Base-by-base conservation (phyloP, 92 coral and sea anemone genomes). In the Porites evermanni region DNA sequence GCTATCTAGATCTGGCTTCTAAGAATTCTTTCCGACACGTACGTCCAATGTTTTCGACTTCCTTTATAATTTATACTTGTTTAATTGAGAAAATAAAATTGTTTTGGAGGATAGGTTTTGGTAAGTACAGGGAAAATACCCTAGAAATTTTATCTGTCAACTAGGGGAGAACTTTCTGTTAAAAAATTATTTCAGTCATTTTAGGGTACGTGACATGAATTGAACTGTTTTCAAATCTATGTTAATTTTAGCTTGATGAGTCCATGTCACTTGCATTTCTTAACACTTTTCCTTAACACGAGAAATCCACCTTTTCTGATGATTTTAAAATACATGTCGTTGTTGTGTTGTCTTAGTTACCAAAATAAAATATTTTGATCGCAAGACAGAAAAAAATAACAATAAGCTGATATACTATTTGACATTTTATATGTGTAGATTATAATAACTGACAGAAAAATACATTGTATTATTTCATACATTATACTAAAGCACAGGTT, bases 21-120 rank as follows among this genome's bases (percentile, higher is more conserved):
- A 5, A 77, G 61, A 16, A 60, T 29, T 18, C 58, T 70, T 63
- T 58, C 44, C 78, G 32, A 59, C 38, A 32, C 66, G 56, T 70
- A 81, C 12, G 53, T 32, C 26, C 26, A 61, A 75, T 26, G 75
- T 80, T 67, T 70, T 60, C 24, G 85, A 21, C 60, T 50, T 14
- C 20, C 53, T 69, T 53, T 68, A 80, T 67, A 19, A 38, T 81
- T 81, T 8, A 70, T 38, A 56, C 69, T 59, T 59, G 78, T 70
- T 54, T 81, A 70, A 70, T 56, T 16, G 8, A 70, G 78, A 78
- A 70, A 81, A 59, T 12, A 32, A 32, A 56, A 6, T 21, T 70
- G 67, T 70, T 71, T 32, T 7, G 8, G 70, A 6, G n/a, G 69
- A 38, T 3, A 72, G 77, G 32, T 70, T 54, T 58, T 71, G 7